phyloP scores from a whole-genome alignment of 1,140 invertebrate genomes.

The Dinoponera quadriceps region DNA sequence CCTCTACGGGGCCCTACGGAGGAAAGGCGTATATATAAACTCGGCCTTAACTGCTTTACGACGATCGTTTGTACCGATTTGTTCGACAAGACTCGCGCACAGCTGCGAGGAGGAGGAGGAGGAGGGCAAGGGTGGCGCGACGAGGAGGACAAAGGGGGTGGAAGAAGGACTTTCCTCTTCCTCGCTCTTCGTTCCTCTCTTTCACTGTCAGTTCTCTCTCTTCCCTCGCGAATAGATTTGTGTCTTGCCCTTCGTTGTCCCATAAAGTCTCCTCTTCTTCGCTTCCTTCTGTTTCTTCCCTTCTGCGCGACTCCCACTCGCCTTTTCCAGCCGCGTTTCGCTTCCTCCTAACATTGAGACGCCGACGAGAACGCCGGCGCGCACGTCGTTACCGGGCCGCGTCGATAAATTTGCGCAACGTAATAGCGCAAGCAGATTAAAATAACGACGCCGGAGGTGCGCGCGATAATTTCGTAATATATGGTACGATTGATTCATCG shows the following conservation, averaged over 20 bases:
- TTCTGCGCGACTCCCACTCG: background rate
- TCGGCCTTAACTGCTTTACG: slow-evolving; percentile 85
- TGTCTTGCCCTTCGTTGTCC: slow-evolving; percentile 49
- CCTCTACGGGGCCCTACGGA: slow-evolving; percentile 70
- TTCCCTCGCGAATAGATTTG: slow-evolving; percentile 52
- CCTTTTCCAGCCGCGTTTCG: slow-evolving; percentile 25
- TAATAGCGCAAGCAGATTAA: slow-evolving; percentile 47
- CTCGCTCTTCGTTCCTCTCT: slow-evolving; percentile 6
- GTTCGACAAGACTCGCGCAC: slow-evolving; percentile 82
- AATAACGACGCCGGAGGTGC: slow-evolving; percentile 41
- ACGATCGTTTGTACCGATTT: slow-evolving; percentile 87
- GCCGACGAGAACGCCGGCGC: slow-evolving; percentile 16
- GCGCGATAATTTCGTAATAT: slow-evolving; percentile 42
- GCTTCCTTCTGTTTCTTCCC: slow-evolving; percentile 32
- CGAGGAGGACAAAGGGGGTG: slow-evolving; percentile 15
- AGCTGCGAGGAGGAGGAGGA: slow-evolving; percentile 20
- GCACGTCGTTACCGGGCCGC: slow-evolving; percentile 33
- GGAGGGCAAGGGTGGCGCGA: background rate
- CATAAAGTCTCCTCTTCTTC: slow-evolving; percentile 53
- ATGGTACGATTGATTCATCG: slow-evolving; percentile 49
- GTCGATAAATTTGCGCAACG: slow-evolving; percentile 57
- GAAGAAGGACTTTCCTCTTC: slow-evolving; percentile 44
- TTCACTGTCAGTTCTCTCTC: slow-evolving; percentile 33
- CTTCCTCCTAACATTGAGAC: slow-evolving; percentile 21
- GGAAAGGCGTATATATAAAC: slow-evolving; percentile 83